These are phyloP conservation scores for Rhogogaster chlorosoma DNA, from an alignment of 2,888 invertebrate species.

Conservation along the genomic window DNA sequence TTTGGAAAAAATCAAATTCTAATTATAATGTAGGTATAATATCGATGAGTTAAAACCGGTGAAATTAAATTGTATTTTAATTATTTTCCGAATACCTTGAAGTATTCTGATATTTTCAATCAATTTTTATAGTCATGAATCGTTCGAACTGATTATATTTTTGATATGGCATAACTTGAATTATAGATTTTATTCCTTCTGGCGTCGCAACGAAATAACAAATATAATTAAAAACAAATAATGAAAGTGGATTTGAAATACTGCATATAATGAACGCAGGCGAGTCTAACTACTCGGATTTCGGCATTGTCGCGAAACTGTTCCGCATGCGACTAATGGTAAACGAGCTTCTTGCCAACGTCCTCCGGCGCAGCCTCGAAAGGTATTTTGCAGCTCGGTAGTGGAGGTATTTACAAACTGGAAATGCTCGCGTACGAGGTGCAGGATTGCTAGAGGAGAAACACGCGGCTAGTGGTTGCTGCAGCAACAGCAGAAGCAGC, in stretches of 20 bases:
- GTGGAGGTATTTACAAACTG: slow-evolving; percentile 66
- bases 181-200: too few species aligned
- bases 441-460: slow-evolving; percentile 17
- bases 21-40: too few species aligned
- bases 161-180: too few species aligned
- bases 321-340: neutral
- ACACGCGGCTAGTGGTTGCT: neutral
- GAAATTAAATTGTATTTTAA: too few species aligned
- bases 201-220: neutral
- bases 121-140: too few species aligned
- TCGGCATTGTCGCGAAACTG: neutral
- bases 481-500: neutral
- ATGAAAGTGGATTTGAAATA: neutral
- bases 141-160: too few species aligned
- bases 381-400: slow-evolving; percentile 67
- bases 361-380: slow-evolving; percentile 71
- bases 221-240: neutral
- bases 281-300: neutral
- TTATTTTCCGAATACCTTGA: too few species aligned
- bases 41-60: too few species aligned
- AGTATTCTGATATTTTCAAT: too few species aligned
- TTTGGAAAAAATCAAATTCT: too few species aligned
- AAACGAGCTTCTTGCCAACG: slow-evolving; percentile 62
- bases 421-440: slow-evolving; percentile 62
- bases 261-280: neutral